Evolutionary conservation across 2,888 invertebrate species (phyloP), one percentile per base, ranked within the genome.

Genomic region (Taphrorychus bicolor): DNA sequence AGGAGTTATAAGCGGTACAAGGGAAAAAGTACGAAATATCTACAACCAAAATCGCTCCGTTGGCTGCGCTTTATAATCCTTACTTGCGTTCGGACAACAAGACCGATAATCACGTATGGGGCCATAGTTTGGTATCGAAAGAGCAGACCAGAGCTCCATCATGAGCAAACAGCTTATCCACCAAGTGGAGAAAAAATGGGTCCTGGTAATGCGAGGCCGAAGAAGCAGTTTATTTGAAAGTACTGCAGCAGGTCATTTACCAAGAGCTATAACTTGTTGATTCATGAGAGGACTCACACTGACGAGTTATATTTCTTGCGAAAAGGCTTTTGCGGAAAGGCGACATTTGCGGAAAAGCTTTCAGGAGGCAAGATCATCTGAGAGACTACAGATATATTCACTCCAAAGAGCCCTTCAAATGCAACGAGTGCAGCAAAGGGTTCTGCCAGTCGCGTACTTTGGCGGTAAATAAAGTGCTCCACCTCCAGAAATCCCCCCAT

Each of bases 181-280:
- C 83, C 87, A 0, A 53, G 4, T 40, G 52, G 52, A 11, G 17
- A 11, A 5, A 71, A 72, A 19, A 48, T 71, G 18, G 70, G 69
- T 1, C 76, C 76, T 1, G 85, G 85, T 67, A 45, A 17, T 45
- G 79, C 79, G 2, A 84, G 91, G 71, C 91, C 91, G 52, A 91
- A 91, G 81, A 91, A 91, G 75, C 91, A 98, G 84, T 98, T 97
- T 84, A 97, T 98, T 79, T 98, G 98, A 87, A 95, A 96, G 84
- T 98, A 93, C 84, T 98, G 98, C 85, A 92, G 94, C 80, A 89
- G 98, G 40, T 95, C 97, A 80, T 98, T 98, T 84, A 98, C 97
- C 72, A 98, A 98, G 83, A 95, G 96, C 54, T 98, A 98, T 87
- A 98, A 98, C 83, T 87, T 98, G 76, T 87, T 98, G 77, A 98